Conservation (phyloP, 2,888 invertebrate genomes). For the Hirtodrosophila confusa region DNA sequence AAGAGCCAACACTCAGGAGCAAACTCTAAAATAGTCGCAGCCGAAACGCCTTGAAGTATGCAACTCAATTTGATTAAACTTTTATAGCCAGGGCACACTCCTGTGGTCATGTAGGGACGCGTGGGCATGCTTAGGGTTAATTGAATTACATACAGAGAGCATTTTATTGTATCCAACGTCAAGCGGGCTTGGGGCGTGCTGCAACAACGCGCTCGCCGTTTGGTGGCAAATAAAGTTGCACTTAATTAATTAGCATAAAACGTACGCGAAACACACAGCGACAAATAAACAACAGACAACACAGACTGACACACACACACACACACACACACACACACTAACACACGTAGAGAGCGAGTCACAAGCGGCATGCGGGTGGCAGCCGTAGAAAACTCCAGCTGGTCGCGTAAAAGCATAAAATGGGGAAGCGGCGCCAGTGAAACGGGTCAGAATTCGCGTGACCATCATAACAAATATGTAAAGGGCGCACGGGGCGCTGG, state of each 20-base stretch:
- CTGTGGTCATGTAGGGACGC: slow-evolving; percentile 2
- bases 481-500: slow-evolving; percentile 39
- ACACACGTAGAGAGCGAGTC: slow-evolving; percentile 4
- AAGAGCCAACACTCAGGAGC: not conserved
- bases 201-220: slow-evolving; percentile 11
- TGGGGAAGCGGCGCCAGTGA: slow-evolving; percentile 41
- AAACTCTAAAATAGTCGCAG: not conserved
- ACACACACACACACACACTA: slow-evolving; percentile 14
- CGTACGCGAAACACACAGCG: slow-evolving; percentile 35
- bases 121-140: slow-evolving; percentile 37
- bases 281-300: slow-evolving; percentile 28
- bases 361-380: slow-evolving; percentile 48
- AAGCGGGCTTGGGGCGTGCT: slow-evolving; percentile 23
- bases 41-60: slow-evolving; percentile 4
- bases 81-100: slow-evolving; percentile 8
- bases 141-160: slow-evolving; percentile 59
- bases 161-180: slow-evolving; percentile 18
- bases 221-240: slow-evolving; percentile 64
- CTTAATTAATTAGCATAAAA: slow-evolving; percentile 76
- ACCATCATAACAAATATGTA: slow-evolving; percentile 62
- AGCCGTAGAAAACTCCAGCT: slow-evolving; percentile 46
- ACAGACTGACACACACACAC: slow-evolving; percentile 6
- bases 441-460: slow-evolving; percentile 71
- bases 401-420: slow-evolving; percentile 37
- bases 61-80: slow-evolving; percentile 15